These are phyloP conservation scores for Motacilla alba DNA, from an alignment of 2,113 vertebrate genomes.

Conservation along the genomic window DNA sequence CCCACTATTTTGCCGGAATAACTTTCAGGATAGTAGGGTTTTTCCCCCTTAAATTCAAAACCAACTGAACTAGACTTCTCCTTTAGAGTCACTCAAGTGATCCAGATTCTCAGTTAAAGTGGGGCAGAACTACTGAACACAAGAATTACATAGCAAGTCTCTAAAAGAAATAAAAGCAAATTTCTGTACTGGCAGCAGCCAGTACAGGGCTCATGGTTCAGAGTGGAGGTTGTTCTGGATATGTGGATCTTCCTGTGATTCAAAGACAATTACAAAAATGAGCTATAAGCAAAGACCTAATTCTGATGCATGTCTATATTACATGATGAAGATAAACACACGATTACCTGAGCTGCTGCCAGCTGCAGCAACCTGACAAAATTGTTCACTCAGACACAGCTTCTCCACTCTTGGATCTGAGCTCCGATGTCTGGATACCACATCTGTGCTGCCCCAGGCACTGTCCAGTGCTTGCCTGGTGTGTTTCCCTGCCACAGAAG, in stretches of 20 bases:
- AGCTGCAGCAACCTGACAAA: neutral
- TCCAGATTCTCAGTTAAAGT: neutral
- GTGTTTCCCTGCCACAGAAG: neutral
- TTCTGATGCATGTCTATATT: neutral
- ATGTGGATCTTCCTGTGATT: neutral
- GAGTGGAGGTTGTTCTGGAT: neutral
- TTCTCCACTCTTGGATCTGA: neutral
- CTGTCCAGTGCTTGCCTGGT: neutral
- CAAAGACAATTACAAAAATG: neutral
- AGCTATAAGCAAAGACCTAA: neutral
- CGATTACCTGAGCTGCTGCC: neutral
- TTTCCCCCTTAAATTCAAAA: neutral
- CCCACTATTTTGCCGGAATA: neutral
- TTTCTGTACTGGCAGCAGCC: neutral
- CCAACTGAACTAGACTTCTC: neutral
- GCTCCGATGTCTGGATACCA: rapidly evolving
- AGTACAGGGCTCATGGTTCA: neutral
- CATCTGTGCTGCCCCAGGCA: neutral
- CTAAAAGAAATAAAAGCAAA: neutral
- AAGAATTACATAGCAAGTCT: neutral
- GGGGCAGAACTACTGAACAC: neutral
- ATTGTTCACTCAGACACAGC: rapidly evolving
- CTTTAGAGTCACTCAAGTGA: neutral
- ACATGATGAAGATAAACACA: neutral
- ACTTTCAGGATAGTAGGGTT: neutral